Evolutionary conservation across 2,113 vertebrate genomes (phyloP).

Genomic region (Oreochromis niloticus): DNA sequence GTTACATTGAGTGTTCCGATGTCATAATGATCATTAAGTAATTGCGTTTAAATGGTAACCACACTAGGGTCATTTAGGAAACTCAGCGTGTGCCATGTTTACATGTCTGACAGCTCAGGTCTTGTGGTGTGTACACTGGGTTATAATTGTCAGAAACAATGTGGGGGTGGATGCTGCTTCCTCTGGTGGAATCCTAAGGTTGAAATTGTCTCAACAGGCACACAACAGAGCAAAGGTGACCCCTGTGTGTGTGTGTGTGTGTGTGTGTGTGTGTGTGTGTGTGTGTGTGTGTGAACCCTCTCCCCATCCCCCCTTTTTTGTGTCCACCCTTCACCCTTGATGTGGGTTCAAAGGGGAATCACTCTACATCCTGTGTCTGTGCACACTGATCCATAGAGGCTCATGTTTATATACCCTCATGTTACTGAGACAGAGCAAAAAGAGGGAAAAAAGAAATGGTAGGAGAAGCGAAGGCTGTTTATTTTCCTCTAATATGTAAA

Average conservation of each 20-base stretch:
- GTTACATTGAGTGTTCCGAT: neutral
- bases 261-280: neutral
- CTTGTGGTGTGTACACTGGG: neutral
- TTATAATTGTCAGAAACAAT: neutral
- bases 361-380: constrained; percentile 51
- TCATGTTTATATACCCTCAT: constrained; percentile 48
- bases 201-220: neutral
- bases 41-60: neutral
- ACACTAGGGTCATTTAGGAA: neutral
- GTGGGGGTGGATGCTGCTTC: neutral
- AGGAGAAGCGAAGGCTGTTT: constrained; percentile 16
- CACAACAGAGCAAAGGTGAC: constrained; percentile 2
- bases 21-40: neutral
- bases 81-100: neutral
- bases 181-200: neutral
- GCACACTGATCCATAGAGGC: constrained; percentile 21
- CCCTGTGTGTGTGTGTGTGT: neutral
- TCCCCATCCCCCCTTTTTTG: neutral
- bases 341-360: constrained; percentile 31
- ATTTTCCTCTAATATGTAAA: constrained; percentile 34
- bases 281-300: neutral
- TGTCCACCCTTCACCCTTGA: constrained; percentile 28
- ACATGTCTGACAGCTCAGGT: neutral
- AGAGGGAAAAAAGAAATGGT: neutral
- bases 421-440: constrained; percentile 8